Conservation (phyloP, 1,140 invertebrate genomes). For the Gonioctena quinquepunctata region DNA sequence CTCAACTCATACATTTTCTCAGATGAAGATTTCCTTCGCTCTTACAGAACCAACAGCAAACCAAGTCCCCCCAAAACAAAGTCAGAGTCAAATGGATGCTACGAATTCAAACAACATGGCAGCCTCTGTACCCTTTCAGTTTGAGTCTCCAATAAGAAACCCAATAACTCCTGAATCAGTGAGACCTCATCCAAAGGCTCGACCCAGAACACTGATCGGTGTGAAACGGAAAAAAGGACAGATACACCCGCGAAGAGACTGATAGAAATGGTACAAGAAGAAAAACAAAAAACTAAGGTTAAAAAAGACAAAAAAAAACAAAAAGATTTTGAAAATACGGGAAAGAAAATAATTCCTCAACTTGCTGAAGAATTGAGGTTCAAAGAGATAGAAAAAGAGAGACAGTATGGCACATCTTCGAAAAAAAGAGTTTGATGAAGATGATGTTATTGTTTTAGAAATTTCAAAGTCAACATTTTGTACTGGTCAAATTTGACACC, state of each 20-base stretch:
- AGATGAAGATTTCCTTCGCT: slow-evolving; percentile 12
- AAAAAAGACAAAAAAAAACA: neutral
- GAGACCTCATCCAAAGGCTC: no score
- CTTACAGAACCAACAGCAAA: neutral
- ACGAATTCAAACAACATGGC: neutral
- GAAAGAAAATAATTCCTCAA: no score
- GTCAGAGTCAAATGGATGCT: neutral
- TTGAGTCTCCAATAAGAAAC: neutral
- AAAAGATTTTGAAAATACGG: no score
- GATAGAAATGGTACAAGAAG: neutral
- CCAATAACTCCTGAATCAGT: no score
- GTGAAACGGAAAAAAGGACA: no score
- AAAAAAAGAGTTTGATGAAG: neutral
- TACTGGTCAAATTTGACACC: neutral
- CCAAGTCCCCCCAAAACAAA: no score
- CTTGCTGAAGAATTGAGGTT: no score
- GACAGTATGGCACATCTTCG: neutral
- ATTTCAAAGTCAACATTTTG: neutral
- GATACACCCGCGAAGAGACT: neutral
- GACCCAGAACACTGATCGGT: no score
- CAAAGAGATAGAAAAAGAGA: neutral
- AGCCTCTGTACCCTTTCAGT: neutral
- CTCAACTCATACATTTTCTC: neutral
- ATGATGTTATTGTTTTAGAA: neutral
- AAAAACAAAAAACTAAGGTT: neutral